Evolutionary conservation across 2,888 invertebrate genomes (phyloP), one percentile per base, ranked within the genome.

Genomic region (Cantharis rufa): DNA sequence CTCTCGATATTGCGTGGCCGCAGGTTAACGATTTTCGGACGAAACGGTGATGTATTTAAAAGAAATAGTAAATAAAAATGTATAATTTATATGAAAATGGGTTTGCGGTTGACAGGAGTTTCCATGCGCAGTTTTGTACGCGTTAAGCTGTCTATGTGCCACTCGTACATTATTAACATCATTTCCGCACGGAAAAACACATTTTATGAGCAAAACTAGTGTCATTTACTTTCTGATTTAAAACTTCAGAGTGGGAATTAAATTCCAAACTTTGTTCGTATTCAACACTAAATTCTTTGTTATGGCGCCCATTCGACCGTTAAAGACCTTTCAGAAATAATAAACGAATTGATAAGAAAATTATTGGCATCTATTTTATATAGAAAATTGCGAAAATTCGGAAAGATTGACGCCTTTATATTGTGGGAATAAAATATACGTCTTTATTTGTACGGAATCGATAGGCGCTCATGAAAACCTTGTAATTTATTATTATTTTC

Each of bases 1-100:
- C 21, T 13, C 2, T 21, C 18, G 64, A 24, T 66, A 75, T 28
- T 28, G 4, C 62, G 66, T 63, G 69, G 16, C 9, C 13, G 18
- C 13, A 66, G 9, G 16, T 11, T 66, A 16, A 66, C 18, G 24
- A 66, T 66, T 66, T n/a, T 16, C 16, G n/a, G n/a, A 9, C 15
- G 63, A 11, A 62, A 9, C 16, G 16, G 2, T 48, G 15, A 63
- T n/a, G 61, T 71, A 28, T 70, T 78, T 63, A 64, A 77, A 81
- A 79, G 76, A 80, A 81, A 82, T 81, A 80, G 74, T 79, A 79
- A 73, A 74, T 72, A 71, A 71, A 82, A 84, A 85, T 84, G 82
- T 83, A 85, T 84, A 84, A 84, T 85, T 84, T 85, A 83, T 83
- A 84, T 84, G 84, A 82, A 84, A 84, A 84, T 84, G 82, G 77